Percentiles rank a stretch among this genome's conserved stretches.
These are phyloP conservation scores for Parauchenoglanis punctatus DNA, from an alignment of 2,797 vertebrate species.

Conservation along the genomic window DNA sequence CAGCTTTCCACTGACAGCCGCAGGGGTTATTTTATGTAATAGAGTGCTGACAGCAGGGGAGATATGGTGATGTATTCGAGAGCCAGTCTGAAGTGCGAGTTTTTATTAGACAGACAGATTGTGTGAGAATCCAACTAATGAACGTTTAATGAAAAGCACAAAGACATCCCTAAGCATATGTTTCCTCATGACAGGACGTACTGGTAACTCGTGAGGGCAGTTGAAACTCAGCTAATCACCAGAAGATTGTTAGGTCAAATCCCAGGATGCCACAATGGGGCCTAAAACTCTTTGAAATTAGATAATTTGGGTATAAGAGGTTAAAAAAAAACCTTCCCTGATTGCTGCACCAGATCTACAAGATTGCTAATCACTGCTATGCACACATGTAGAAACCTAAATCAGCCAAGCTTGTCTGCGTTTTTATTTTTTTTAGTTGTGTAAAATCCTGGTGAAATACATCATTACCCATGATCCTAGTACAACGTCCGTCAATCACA, in stretches of 20 bases:
- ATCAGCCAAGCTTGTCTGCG: neutral
- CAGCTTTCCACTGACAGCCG: slow-evolving; percentile 14
- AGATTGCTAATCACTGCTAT: neutral
- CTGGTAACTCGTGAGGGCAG: neutral
- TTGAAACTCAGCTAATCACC: neutral
- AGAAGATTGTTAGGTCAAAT: neutral
- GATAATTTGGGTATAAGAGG: neutral
- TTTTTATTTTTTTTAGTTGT: neutral
- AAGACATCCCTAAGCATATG: slow-evolving; percentile 1
- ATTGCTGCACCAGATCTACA: neutral
- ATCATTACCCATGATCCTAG: neutral
- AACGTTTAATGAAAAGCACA: slow-evolving; percentile 7
- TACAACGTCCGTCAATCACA: neutral
- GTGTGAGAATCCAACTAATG: neutral
- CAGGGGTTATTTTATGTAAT: slow-evolving; percentile 30
- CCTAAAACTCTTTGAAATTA: neutral
- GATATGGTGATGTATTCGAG: neutral
- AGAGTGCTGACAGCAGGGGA: slow-evolving; percentile 23
- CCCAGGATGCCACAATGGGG: neutral
- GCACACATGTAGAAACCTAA: neutral
- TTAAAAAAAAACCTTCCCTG: neutral
- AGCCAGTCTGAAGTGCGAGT: neutral
- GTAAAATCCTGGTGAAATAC: neutral
- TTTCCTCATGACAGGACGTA: neutral
- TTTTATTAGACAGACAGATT: slow-evolving; percentile 21